Conservation (phyloP, 2,113 vertebrate genomes). For the Lepidiolamprologus cunningtoni region DNA sequence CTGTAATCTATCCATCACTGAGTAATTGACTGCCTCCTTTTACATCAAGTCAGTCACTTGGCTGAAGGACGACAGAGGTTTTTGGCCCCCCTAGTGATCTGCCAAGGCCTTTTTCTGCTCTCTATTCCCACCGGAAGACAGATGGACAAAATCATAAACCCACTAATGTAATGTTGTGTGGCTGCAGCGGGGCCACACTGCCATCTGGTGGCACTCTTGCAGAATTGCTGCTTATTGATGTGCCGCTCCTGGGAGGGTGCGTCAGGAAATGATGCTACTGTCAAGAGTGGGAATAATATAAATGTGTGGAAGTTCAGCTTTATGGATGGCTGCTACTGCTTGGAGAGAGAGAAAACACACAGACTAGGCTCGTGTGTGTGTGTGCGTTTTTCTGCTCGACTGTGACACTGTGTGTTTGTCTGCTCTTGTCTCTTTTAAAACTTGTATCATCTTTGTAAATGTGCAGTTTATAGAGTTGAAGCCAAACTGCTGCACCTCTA, state of each 20-base stretch:
- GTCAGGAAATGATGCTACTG: background rate
- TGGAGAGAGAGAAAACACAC: background rate
- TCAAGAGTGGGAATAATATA: background rate
- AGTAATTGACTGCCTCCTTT: slow-evolving; percentile 52
- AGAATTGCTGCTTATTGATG: background rate
- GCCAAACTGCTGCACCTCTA: slow-evolving; percentile 1
- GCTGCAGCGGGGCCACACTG: background rate
- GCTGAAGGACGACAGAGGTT: slow-evolving; percentile 49
- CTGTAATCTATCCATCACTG: slow-evolving; percentile 50
- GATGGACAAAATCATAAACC: background rate
- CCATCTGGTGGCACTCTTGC: slow-evolving; percentile 51
- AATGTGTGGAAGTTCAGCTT: background rate
- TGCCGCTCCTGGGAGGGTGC: background rate
- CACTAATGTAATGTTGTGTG: rapidly evolving
- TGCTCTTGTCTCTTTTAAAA: background rate
- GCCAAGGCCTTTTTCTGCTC: slow-evolving; percentile 32
- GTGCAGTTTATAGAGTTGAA: background rate
- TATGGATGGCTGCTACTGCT: background rate
- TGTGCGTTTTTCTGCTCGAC: rapidly evolving
- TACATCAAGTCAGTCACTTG: slow-evolving; percentile 43
- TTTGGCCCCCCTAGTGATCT: background rate
- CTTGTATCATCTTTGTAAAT: background rate
- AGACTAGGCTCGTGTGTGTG: background rate
- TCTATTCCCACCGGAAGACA: background rate
- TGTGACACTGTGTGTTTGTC: background rate